Conservation (phyloP, 2,797 vertebrate genomes). For the Tadarida brasiliensis region DNA sequence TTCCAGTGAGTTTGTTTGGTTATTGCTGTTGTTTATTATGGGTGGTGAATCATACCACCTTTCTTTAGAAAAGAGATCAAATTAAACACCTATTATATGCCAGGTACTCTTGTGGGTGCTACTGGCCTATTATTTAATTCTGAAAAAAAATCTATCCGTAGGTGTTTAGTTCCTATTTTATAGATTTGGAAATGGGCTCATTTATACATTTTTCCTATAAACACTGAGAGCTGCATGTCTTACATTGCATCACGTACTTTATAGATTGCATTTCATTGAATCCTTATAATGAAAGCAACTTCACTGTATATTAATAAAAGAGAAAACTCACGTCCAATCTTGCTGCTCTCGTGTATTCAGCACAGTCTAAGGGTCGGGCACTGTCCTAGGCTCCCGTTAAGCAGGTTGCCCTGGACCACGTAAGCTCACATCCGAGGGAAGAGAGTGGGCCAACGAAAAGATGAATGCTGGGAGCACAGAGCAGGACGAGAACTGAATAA, state of each 20-base stretch:
- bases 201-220: not conserved
- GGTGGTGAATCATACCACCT: not conserved
- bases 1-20: not conserved
- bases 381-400: not conserved
- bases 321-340: not conserved
- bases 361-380: not conserved
- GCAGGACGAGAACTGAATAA: constrained; percentile 65
- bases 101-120: not conserved
- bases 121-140: not conserved
- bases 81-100: not conserved
- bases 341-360: not conserved
- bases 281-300: not conserved
- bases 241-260: not conserved
- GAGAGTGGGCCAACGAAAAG: not conserved
- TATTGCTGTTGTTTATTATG: not conserved
- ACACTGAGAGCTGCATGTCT: not conserved
- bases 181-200: not conserved
- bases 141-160: constrained; percentile 2
- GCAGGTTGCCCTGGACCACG: not conserved
- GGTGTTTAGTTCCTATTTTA: not conserved
- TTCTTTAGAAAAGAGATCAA: constrained; percentile 11
- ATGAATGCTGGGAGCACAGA: constrained; percentile 44
- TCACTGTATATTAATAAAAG: not conserved
- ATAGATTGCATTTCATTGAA: not conserved
- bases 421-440: not conserved